phyloP scores from a whole-genome alignment of 2,797 vertebrate species.

The Epinephelus malabaricus region DNA sequence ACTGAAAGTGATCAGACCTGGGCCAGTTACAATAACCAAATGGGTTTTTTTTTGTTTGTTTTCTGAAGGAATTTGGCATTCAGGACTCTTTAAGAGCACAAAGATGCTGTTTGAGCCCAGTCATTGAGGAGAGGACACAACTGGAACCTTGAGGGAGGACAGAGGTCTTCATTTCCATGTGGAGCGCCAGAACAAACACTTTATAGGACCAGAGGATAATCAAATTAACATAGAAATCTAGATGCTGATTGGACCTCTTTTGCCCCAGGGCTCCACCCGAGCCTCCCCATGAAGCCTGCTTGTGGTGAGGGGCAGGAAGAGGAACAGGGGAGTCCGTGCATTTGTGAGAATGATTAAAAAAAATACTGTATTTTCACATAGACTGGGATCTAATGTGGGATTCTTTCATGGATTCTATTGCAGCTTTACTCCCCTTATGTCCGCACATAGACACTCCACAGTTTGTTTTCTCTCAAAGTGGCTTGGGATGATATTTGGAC shows the following conservation, averaged over 20 bases:
- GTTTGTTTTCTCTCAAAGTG: slow-evolving; percentile 25
- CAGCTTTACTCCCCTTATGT: slow-evolving; percentile 18
- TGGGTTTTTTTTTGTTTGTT: slow-evolving; percentile 30
- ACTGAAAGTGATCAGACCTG: not conserved
- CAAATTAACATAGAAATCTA: slow-evolving; percentile 9
- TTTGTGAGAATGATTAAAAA: slow-evolving; percentile 26
- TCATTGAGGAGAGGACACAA: slow-evolving; percentile 35
- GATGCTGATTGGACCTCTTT: slow-evolving; percentile 33
- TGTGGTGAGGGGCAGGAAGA: slow-evolving; percentile 20
- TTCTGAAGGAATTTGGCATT: slow-evolving; percentile 49
- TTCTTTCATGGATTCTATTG: slow-evolving; percentile 19
- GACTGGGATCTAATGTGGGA: slow-evolving; percentile 24
- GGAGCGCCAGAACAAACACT: slow-evolving; percentile 17
- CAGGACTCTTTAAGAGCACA: slow-evolving; percentile 30
- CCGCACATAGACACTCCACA: slow-evolving; percentile 23
- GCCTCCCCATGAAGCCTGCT: slow-evolving; percentile 26
- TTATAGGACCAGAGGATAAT: slow-evolving; percentile 11
- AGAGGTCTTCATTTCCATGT: not conserved
- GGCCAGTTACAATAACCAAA: slow-evolving; percentile 33
- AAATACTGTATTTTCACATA: slow-evolving; percentile 21
- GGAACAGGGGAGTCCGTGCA: slow-evolving; percentile 19
- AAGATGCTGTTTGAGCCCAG: slow-evolving; percentile 26
- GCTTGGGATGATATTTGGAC: slow-evolving; percentile 31
- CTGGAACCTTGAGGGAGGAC: slow-evolving; percentile 47
- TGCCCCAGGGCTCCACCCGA: slow-evolving; percentile 21